Evolutionary conservation across 2,797 vertebrate genomes (phyloP).

Genomic region (Anabacerthia variegaticeps): DNA sequence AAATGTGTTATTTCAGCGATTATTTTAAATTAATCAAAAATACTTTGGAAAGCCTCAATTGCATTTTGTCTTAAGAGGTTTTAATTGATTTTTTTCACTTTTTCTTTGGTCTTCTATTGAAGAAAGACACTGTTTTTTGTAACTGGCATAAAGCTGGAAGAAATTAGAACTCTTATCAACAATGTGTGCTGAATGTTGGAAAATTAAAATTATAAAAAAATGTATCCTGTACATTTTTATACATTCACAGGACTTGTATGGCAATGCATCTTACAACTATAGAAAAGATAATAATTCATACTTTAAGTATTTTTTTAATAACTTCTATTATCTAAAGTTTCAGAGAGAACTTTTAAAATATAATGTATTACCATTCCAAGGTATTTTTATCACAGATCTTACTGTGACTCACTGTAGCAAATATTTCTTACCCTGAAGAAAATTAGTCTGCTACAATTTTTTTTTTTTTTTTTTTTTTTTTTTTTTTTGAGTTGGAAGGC

Average conservation of each 20-base stretch:
- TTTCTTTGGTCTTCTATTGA: neutral
- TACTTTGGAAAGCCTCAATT: neutral
- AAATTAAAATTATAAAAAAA: neutral
- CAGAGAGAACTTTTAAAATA: neutral
- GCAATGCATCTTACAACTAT: neutral
- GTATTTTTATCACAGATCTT: neutral
- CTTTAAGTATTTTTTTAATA: neutral
- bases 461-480: too few species aligned
- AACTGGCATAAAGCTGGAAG: neutral
- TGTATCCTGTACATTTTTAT: neutral
- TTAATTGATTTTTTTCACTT: neutral
- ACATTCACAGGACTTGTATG: neutral
- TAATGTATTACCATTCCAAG: neutral
- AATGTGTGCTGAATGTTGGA: neutral
- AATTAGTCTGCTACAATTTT: neutral
- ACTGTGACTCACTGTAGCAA: neutral
- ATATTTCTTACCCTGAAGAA: neutral
- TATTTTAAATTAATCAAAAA: neutral
- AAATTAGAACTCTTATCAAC: neutral
- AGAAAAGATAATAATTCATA: neutral
- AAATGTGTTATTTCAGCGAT: neutral
- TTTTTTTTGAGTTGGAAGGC: neutral
- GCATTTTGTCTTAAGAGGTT: neutral
- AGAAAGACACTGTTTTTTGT: neutral
- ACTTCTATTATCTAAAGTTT: neutral